These are phyloP conservation scores for Typhlichthys subterraneus DNA, from an alignment of 2,797 vertebrate species.

Conservation along the genomic window DNA sequence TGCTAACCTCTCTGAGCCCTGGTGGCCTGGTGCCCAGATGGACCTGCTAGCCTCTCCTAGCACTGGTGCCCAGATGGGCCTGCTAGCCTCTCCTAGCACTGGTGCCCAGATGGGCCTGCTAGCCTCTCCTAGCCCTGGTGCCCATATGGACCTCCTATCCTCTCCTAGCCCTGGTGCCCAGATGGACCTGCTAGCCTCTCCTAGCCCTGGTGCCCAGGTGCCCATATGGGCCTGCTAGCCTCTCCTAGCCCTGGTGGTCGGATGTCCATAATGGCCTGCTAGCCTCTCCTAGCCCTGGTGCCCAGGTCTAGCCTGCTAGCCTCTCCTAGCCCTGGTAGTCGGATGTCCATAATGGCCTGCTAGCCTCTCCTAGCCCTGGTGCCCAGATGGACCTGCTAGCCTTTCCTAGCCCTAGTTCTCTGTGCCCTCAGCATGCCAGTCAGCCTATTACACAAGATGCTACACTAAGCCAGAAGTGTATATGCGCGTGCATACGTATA, in stretches of 20 bases:
- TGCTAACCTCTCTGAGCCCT: slow-evolving; percentile 44
- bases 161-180: no score
- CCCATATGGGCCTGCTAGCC: not conserved
- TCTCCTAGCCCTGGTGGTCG: not conserved
- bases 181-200: no score
- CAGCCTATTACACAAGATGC: slow-evolving; percentile 55
- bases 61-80: slow-evolving; percentile 4
- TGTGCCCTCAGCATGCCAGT: slow-evolving; percentile 20
- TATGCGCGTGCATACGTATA: slow-evolving; percentile 12
- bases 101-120: no score
- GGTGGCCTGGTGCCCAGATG: slow-evolving; percentile 47
- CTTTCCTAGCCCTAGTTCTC: slow-evolving; percentile 11
- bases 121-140: no score
- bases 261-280: no score
- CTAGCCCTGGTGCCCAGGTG: no score
- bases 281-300: no score
- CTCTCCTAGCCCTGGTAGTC: no score
- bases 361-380: slow-evolving; percentile 41
- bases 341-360: not conserved
- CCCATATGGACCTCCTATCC: no score
- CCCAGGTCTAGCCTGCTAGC: no score
- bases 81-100: slow-evolving; percentile 12
- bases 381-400: slow-evolving; percentile 43
- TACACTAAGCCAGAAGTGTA: slow-evolving; percentile 36
- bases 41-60: slow-evolving; percentile 24